Percentiles rank a stretch among this genome's conserved stretches.
Evolutionary conservation across 1,140 invertebrate species (phyloP).

Genomic region (Papilio machaon): DNA sequence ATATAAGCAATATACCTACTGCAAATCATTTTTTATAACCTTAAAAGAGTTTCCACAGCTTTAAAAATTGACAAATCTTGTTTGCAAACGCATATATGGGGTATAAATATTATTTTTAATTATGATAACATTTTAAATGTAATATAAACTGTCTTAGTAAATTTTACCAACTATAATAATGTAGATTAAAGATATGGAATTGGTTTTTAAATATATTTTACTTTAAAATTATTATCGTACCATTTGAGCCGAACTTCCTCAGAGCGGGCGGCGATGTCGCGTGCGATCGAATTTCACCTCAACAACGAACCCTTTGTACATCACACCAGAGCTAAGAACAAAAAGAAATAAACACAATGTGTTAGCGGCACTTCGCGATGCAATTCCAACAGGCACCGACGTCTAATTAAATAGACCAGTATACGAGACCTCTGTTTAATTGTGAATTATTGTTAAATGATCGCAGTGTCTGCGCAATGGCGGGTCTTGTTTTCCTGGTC

Average conservation of each 20-base stretch:
- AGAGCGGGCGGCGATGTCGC: conserved; percentile 66
- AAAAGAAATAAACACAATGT: conserved; percentile 61
- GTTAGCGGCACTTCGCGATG: conserved; percentile 70
- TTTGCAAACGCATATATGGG: no score
- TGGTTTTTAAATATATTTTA: no score
- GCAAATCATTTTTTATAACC: no score
- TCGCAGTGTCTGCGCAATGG: conserved; percentile 40
- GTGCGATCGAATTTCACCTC: conserved; percentile 70
- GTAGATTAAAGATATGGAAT: no score
- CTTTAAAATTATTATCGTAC: not conserved
- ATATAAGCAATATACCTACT: no score
- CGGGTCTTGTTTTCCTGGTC: conserved; percentile 49
- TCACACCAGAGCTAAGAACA: conserved; percentile 56
- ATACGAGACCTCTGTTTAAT: conserved; percentile 51
- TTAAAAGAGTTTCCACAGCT: no score
- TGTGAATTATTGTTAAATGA: conserved; percentile 40
- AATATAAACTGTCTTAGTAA: no score
- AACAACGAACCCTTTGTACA: conserved; percentile 64
- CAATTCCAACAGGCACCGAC: conserved; percentile 57
- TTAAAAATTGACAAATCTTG: no score
- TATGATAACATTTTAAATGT: no score
- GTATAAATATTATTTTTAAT: no score
- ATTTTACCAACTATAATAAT: no score
- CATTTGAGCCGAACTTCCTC: conserved; percentile 46
- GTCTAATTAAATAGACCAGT: conserved; percentile 66